Evolutionary conservation across 2,797 vertebrate species (phyloP), one percentile per base, ranked within the genome.

Genomic region (Crax fasciolata): DNA sequence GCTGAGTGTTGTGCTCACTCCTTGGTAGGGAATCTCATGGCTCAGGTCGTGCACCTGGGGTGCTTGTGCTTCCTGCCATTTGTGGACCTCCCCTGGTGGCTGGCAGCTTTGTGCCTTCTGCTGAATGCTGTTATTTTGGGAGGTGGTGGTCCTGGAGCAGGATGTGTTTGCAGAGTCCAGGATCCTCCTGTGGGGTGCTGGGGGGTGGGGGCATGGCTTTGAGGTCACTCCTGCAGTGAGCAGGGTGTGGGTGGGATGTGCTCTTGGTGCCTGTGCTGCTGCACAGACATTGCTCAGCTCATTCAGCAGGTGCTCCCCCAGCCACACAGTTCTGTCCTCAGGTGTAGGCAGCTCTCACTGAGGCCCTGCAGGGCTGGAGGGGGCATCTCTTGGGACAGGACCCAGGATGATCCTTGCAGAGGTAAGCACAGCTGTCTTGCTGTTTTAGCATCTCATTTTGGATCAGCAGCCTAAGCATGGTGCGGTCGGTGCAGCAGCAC

Each of bases 121-220:
- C 4, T 8, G 44, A 65, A 28, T 14, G 30, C 32, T 13, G 28
- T 77, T 61, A 44, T 9, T 41, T 23, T 70, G 44, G 25, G 57
- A 80, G 32, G 3, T 46, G n/a, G 44, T 44, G 52, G 23, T 82
- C 38, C 32, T 71, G 54, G 39, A 46, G 32, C 9, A 81, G 67
- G 27, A 55, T 1, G 0, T 6, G 23, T 35, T 30, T 4, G 6
- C 4, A 6, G n/a, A 4, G 28, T 11, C 51, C 13, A 10, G 35
- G 27, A 44, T 8, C 25, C 11, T 52, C 28, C 51, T 2, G 0
- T 11, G 19, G 14, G 9, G 15, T 3, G 1, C 43, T 46, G 52
- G 35, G 35, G 35, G 35, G 63, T 73, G n/a, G 28, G 32, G 3
- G 14, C 0, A 0, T 28, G 17, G 17, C 24, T 62, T 25, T 16